Evolutionary conservation across 2,797 vertebrate genomes (phyloP).

Genomic region (Otus scops): DNA sequence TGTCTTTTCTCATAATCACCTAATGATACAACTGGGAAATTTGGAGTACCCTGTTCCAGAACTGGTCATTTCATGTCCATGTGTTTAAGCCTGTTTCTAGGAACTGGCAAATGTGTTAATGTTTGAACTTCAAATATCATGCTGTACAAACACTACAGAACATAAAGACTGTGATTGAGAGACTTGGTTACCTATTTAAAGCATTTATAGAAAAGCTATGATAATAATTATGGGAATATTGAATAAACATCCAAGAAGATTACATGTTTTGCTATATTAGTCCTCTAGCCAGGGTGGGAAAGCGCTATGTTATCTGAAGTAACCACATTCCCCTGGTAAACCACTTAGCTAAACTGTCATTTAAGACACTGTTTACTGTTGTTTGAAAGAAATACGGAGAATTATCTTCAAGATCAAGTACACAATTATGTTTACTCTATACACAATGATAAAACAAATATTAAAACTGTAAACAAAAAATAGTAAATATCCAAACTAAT

Average conservation of each 20-base stretch:
- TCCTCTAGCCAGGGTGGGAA: not conserved
- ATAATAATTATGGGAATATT: constrained; percentile 36
- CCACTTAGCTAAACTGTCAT: constrained; percentile 11
- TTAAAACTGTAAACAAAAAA: not conserved
- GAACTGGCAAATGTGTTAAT: not conserved
- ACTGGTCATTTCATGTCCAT: not conserved
- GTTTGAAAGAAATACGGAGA: not conserved
- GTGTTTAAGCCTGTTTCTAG: constrained; percentile 4
- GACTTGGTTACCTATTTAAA: constrained; percentile 40
- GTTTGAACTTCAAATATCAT: not conserved
- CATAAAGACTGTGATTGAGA: constrained; percentile 38
- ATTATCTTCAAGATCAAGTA: not conserved
- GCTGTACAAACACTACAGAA: not conserved
- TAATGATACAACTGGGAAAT: not conserved
- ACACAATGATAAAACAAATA: not conserved
- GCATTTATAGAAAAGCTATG: constrained; percentile 6
- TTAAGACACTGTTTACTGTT: not conserved
- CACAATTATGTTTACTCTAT: not conserved
- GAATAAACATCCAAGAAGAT: constrained; percentile 22
- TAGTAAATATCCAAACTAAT: not conserved
- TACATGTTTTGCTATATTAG: not conserved
- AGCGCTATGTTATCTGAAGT: not conserved
- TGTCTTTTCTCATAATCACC: not conserved
- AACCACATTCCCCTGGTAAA: constrained; percentile 30
- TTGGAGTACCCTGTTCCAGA: not conserved